A percentile compares a stretch with the other conserved stretches of the same genome.
phyloP scores from a whole-genome alignment of 2,888 invertebrate genomes.

The Hylaea fasciaria region DNA sequence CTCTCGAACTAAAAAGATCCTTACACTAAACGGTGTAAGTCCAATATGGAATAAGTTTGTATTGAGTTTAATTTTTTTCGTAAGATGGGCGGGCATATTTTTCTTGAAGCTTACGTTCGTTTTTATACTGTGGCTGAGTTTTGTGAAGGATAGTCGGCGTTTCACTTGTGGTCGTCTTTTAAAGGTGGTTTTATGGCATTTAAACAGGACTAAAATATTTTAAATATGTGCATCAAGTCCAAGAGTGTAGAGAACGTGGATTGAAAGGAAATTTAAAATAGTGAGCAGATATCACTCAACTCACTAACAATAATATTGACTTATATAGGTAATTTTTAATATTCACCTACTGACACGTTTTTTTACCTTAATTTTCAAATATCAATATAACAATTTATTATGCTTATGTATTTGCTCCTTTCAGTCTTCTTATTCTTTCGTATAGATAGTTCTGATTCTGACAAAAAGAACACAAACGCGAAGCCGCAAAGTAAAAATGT shows the following conservation, averaged over 20 bases:
- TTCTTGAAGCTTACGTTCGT: not conserved
- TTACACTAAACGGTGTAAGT: conserved; percentile 7
- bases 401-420: no score
- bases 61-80: not conserved
- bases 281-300: no score
- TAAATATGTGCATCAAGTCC: no score
- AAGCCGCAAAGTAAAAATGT: conserved; percentile 55
- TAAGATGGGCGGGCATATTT: not conserved
- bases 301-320: no score
- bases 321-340: no score
- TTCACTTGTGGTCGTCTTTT: not conserved
- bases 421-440: not conserved
- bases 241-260: no score
- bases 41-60: not conserved
- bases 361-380: no score
- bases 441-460: not conserved
- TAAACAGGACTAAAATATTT: not conserved
- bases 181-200: not conserved
- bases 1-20: conserved; percentile 10
- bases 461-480: conserved; percentile 18
- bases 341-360: no score
- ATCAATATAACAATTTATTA: no score
- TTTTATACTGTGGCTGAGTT: conserved; percentile 12
- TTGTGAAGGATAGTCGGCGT: conserved; percentile 7
- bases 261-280: no score